Base-by-base conservation (phyloP, 2,797 vertebrate species). In the Paguma larvata region DNA sequence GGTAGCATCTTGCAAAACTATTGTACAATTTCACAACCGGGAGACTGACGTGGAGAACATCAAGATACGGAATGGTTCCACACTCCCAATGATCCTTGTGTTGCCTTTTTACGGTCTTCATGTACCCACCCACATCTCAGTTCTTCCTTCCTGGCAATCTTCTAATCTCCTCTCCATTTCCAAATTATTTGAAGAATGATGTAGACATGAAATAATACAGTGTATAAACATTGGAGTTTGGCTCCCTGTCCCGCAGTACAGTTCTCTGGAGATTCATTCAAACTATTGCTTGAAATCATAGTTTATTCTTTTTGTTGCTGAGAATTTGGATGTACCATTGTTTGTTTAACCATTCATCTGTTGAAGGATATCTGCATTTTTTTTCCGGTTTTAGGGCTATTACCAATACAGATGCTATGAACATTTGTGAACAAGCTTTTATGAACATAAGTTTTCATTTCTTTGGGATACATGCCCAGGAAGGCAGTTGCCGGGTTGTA, bases 351-450 rank as follows among this genome's bases (percentile, higher is more conserved):
- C 27, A n/a, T 87, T 48, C 30, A 38, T 77, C n/a, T 82, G 5
- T 80, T 90, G 51, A 97, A 82, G 15, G n/a, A 38, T 70, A n/a
- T 38, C 19, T 85, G 48, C 41, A 16, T 80, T 51, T 27, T 51
- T 27, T 48, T 12, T 59, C 8, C 32, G 48, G 25, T 51, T 56
- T 90, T 23, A 62, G 32, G 19, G 15, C 38, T 86, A 15, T 83
- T 89, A 56, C 51, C 62, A 48, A 78, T 94, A 78, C 32, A 86
- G 68, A 65, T 92, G 32, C 62, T 34, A 15, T 72, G 80, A 85
- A 83, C 67, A 91, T 77, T 89, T 85, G 59, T 82, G 85, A 96
- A n/a, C 32, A 77, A 13, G 11, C 53, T 80, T 93, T 94, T 92
- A 53, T 48, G 80, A 75, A 56, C 6, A 34, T 80, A 83, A 59